Conservation (phyloP, 2,797 vertebrate species). For the Chlorospingus semifuscus region DNA sequence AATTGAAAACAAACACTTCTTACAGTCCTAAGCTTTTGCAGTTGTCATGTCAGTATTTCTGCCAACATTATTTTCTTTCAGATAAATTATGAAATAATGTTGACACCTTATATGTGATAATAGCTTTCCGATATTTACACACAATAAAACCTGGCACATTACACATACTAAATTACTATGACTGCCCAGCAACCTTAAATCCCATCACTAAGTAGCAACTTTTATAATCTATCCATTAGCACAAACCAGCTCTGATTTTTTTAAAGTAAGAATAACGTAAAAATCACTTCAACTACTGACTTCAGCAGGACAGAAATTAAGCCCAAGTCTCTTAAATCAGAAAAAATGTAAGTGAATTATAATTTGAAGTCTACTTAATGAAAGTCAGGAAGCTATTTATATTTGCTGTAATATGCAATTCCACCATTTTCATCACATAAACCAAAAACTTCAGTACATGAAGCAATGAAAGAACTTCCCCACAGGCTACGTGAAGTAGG, state of each 20-base stretch:
- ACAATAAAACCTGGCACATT: neutral
- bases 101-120: neutral
- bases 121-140: neutral
- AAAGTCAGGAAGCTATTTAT: neutral
- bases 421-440: neutral
- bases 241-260: neutral
- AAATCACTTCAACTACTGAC: neutral
- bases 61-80: slow-evolving; percentile 10
- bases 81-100: neutral
- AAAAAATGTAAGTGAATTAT: neutral
- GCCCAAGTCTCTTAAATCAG: neutral
- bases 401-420: neutral
- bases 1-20: slow-evolving; percentile 4
- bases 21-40: neutral
- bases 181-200: neutral
- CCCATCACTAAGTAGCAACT: neutral
- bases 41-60: neutral
- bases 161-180: neutral
- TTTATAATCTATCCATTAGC: neutral
- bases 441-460: neutral
- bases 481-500: rapidly evolving
- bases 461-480: neutral
- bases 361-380: neutral
- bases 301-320: neutral
- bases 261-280: neutral